Conservation (phyloP, 30 jellyfish, hydroid and myxozoan species). For the Chironex yamaguchii region DNA sequence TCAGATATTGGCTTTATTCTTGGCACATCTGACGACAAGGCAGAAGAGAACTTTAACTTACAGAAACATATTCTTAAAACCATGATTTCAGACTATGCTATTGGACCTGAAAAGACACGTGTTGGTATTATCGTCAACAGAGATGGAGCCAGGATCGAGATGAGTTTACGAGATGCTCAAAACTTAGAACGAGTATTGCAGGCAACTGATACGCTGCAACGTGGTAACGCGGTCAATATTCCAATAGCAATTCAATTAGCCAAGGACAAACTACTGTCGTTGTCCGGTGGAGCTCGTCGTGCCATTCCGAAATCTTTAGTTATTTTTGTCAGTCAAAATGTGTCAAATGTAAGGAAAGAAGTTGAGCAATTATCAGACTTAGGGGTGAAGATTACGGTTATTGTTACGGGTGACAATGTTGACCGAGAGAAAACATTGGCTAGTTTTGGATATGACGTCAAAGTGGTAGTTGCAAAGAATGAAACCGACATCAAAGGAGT, state of each 20-base stretch:
- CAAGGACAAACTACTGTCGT: constrained; percentile 19
- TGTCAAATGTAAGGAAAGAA: constrained; percentile 6
- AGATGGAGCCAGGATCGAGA: constrained; percentile 17
- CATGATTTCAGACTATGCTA: constrained; percentile 7
- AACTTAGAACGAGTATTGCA: neutral
- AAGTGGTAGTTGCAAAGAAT: neutral
- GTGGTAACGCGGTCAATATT: neutral
- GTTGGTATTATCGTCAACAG: constrained; percentile 47
- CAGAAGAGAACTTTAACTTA: constrained; percentile 41
- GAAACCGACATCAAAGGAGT: neutral
- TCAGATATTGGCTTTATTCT: constrained; percentile 54
- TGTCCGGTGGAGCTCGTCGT: constrained; percentile 35
- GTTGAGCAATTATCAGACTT: constrained; percentile 30
- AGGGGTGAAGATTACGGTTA: constrained; percentile 63
- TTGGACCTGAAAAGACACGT: constrained; percentile 15
- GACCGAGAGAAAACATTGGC: neutral
- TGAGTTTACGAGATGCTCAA: neutral
- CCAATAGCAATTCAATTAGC: constrained; percentile 45
- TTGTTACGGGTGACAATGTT: constrained; percentile 59
- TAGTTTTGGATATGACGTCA: neutral
- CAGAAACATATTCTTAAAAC: constrained; percentile 33
- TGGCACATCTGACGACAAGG: constrained; percentile 61
- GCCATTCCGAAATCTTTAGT: constrained; percentile 47
- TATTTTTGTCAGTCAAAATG: constrained; percentile 39
- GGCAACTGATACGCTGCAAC: neutral